Conservation (phyloP, 2,797 vertebrate genomes). For the Allenopithecus nigroviridis region DNA sequence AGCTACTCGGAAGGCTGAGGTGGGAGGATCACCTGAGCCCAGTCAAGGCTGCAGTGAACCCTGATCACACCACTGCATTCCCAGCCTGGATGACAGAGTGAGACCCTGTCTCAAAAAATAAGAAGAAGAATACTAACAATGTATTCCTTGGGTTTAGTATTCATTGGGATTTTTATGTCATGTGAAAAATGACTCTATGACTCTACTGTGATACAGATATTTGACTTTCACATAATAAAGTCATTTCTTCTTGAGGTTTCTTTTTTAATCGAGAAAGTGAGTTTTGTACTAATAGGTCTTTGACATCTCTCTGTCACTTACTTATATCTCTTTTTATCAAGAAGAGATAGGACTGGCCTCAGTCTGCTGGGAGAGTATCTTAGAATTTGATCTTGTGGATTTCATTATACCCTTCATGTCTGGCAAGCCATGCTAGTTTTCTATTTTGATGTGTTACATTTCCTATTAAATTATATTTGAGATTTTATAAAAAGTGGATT, state of each 20-base stretch:
- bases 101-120: background rate
- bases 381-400: background rate
- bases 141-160: background rate
- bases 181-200: background rate
- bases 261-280: background rate
- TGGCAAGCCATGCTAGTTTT: background rate
- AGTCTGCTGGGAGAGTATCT: background rate
- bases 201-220: background rate
- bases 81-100: background rate
- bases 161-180: constrained; percentile 10
- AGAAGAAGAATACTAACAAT: background rate
- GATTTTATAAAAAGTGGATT: constrained; percentile 24
- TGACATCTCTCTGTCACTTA: background rate
- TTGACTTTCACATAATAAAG: background rate
- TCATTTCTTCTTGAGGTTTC: background rate
- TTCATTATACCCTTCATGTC: background rate
- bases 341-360: background rate
- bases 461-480: constrained; percentile 20
- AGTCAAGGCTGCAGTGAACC: background rate
- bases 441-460: background rate
- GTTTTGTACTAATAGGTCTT: background rate
- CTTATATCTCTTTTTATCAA: background rate
- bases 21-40: background rate
- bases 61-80: background rate
- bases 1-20: background rate